phyloP scores from a whole-genome alignment of 2,113 vertebrate genomes.

The Phoenicopterus ruber region DNA sequence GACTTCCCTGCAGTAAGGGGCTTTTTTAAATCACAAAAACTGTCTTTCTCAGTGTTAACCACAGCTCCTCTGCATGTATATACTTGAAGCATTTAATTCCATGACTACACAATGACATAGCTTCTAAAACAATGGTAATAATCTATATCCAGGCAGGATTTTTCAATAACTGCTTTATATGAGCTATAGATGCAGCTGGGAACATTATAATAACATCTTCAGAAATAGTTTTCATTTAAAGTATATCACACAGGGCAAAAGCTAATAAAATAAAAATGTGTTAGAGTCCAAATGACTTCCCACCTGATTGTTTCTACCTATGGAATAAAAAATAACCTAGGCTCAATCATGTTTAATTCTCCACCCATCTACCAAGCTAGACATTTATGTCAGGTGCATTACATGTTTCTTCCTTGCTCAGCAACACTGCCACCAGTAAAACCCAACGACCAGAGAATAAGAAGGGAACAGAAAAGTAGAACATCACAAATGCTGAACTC shows the following conservation, averaged over 20 bases:
- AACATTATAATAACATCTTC: not conserved
- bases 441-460: not conserved
- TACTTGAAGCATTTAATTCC: not conserved
- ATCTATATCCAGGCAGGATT: not conserved
- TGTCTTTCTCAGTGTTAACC: not conserved
- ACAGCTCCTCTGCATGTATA: not conserved
- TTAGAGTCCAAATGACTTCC: not conserved
- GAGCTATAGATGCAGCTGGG: not conserved
- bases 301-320: not conserved
- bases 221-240: slow-evolving; percentile 14
- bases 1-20: not conserved
- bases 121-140: not conserved
- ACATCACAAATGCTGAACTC: not conserved
- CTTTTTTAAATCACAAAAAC: not conserved
- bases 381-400: not conserved
- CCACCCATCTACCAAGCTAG: not conserved
- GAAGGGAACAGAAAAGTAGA: not conserved
- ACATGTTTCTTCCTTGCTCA: not conserved
- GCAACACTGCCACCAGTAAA: not conserved
- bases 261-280: not conserved
- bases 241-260: not conserved
- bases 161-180: not conserved
- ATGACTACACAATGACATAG: not conserved
- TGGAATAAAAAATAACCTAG: not conserved
- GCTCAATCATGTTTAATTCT: not conserved